phyloP scores from a whole-genome alignment of 2,888 invertebrate species.

The Cerceris ruficornis region DNA sequence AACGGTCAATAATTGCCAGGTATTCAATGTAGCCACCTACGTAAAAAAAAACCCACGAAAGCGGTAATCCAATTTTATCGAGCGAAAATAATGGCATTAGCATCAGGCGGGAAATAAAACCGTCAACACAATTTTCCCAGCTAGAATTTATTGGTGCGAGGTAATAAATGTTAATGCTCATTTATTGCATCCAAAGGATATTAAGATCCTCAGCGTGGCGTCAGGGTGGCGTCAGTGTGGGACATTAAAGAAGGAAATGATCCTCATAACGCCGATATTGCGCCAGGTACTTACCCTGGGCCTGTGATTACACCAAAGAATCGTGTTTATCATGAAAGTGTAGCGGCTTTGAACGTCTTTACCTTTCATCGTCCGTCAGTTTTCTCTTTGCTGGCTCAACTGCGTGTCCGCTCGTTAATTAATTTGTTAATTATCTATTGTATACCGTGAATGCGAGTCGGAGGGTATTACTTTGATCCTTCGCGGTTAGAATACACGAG shows the following conservation, averaged over 20 bases:
- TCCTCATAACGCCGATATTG: slow-evolving; percentile 57
- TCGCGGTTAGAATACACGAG: no score
- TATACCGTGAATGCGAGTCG: not conserved
- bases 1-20: no score
- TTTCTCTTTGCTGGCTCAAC: not conserved
- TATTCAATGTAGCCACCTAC: no score
- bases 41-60: no score
- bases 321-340: slow-evolving; percentile 41
- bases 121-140: not conserved
- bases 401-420: slow-evolving; percentile 8
- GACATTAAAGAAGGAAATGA: slow-evolving; percentile 55
- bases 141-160: not conserved
- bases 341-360: slow-evolving; percentile 21
- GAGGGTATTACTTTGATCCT: not conserved
- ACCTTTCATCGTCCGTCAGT: slow-evolving; percentile 1
- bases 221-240: slow-evolving; percentile 28
- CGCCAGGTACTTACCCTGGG: slow-evolving; percentile 23
- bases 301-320: slow-evolving; percentile 35
- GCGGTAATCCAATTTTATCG: not conserved
- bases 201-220: slow-evolving; percentile 40
- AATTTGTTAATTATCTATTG: slow-evolving; percentile 29
- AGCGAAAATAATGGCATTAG: not conserved
- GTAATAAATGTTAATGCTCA: slow-evolving; percentile 49
- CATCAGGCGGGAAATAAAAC: not conserved
- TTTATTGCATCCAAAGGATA: slow-evolving; percentile 50